Evolutionary conservation across 2,113 vertebrate species (phyloP).

Genomic region (Sinocyclocheilus anshuiensis): DNA sequence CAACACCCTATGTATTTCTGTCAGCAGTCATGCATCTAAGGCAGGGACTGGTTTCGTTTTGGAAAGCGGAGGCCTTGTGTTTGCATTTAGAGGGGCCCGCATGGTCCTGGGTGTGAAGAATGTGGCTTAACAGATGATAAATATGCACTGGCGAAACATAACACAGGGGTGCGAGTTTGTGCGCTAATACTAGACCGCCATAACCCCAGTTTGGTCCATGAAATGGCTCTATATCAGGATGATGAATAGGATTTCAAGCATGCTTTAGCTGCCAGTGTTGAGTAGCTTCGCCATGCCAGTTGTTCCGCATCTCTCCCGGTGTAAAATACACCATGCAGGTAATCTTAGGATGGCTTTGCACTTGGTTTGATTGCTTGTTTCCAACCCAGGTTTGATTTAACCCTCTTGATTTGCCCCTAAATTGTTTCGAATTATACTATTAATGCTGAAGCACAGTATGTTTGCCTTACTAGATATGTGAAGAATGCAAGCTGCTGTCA

Average conservation of each 20-base stretch:
- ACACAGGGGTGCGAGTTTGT: neutral
- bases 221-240: neutral
- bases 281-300: slow-evolving; percentile 1
- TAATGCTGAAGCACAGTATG: neutral
- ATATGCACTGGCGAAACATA: slow-evolving; percentile 14
- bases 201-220: neutral
- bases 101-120: slow-evolving; percentile 11
- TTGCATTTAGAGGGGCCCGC: neutral
- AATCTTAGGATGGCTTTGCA: neutral
- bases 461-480: neutral
- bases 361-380: neutral
- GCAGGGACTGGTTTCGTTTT: neutral
- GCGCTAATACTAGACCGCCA: neutral
- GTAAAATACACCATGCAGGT: neutral
- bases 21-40: neutral
- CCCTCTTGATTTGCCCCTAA: neutral
- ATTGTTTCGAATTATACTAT: neutral
- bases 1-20: slow-evolving; percentile 19
- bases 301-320: slow-evolving; percentile 8
- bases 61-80: neutral
- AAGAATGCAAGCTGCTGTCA: neutral
- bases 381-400: neutral
- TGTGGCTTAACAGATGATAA: slow-evolving; percentile 25
- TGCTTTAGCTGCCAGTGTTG: slow-evolving; percentile 28
- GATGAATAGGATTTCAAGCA: slow-evolving; percentile 28